A percentile compares a stretch with the other conserved stretches of the same genome.
Conservation (phyloP, 2,113 vertebrate species). For the Castor canadensis region DNA sequence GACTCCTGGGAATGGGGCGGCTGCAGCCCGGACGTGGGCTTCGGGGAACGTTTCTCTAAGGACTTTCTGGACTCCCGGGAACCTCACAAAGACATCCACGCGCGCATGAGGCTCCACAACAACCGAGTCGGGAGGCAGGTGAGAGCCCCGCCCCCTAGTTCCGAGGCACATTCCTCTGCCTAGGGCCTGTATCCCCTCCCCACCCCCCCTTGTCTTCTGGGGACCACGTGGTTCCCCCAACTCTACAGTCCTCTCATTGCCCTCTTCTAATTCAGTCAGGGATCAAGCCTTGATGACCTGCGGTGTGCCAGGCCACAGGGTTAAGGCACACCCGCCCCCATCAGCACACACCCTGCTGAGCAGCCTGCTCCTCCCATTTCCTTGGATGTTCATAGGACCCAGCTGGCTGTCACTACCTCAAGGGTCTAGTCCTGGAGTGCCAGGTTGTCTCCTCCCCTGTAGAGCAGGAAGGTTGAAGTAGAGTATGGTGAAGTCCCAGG, state of each 20-base stretch:
- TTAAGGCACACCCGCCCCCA: background rate
- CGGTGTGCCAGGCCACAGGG: background rate
- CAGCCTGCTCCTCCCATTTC: background rate
- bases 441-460: background rate
- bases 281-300: background rate
- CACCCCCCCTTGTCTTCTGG: background rate
- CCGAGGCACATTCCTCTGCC: background rate
- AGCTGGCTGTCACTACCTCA: background rate
- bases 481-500: background rate
- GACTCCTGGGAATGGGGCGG: constrained; percentile 99
- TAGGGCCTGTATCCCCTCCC: background rate
- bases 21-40: constrained; percentile 98
- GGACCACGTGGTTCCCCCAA: background rate
- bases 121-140: constrained; percentile 98
- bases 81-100: constrained; percentile 97
- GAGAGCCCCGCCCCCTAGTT: constrained; percentile 73
- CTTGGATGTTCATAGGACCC: background rate
- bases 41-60: constrained; percentile 97
- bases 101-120: constrained; percentile 98
- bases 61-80: constrained; percentile 98
- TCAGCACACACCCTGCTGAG: background rate
- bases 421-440: background rate
- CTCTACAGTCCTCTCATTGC: background rate
- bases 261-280: background rate
- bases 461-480: background rate